Evolutionary conservation across 2,888 invertebrate genomes (phyloP).

Genomic region (Microplitis deprimator): DNA sequence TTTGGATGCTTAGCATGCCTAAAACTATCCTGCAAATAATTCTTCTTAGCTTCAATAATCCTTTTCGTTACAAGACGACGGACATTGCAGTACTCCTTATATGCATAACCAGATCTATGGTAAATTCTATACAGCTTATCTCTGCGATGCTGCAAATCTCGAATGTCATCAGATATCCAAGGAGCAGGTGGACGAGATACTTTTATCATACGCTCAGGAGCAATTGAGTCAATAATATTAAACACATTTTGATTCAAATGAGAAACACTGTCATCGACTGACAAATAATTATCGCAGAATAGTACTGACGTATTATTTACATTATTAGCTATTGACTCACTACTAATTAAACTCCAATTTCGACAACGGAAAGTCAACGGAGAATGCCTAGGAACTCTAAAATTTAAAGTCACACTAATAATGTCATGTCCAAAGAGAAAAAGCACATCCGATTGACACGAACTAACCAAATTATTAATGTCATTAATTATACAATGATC

Average conservation of each 20-base stretch:
- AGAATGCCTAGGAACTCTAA: too few relatives aligned
- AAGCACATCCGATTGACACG: slow-evolving; percentile 19
- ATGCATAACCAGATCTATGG: not conserved
- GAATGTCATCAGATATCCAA: not conserved
- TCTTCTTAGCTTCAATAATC: not conserved
- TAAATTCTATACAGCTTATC: not conserved
- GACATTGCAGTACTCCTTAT: not conserved
- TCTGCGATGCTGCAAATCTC: not conserved
- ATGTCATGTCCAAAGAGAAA: slow-evolving; percentile 19
- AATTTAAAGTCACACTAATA: not conserved
- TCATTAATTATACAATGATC: not conserved
- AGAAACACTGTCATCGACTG: too few relatives aligned
- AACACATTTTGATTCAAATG: too few relatives aligned
- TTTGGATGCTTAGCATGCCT: slow-evolving; percentile 15
- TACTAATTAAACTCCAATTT: too few relatives aligned
- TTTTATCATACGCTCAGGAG: too few relatives aligned
- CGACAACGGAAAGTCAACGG: too few relatives aligned
- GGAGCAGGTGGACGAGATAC: not conserved
- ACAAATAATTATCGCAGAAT: too few relatives aligned
- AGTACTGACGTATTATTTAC: too few relatives aligned
- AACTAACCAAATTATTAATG: not conserved
- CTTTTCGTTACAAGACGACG: not conserved
- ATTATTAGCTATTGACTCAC: too few relatives aligned
- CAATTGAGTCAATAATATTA: too few relatives aligned
- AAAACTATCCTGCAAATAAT: not conserved